phyloP scores from a whole-genome alignment of 2,888 invertebrate species.

The Amaurobius ferox region DNA sequence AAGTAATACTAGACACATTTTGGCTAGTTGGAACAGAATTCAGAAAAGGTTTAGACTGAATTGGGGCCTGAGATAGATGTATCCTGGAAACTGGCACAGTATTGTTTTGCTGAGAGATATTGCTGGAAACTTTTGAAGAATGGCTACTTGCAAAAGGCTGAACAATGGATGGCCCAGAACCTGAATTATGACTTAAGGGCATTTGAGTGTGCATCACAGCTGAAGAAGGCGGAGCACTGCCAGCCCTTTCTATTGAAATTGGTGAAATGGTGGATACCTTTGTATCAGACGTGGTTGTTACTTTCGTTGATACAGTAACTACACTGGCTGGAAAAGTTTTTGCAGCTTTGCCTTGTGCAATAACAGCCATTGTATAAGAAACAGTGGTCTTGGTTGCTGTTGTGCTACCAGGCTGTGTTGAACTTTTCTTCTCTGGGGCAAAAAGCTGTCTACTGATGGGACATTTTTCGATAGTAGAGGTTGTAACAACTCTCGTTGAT shows the following conservation, averaged over 20 bases:
- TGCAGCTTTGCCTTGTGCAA: constrained; percentile 72
- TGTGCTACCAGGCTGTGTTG: constrained; percentile 75
- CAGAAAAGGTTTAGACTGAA: constrained; percentile 56
- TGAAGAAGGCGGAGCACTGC: constrained; percentile 60
- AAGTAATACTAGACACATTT: constrained; percentile 26
- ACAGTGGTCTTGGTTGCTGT: constrained; percentile 81
- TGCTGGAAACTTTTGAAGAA: constrained; percentile 41
- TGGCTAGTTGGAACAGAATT: constrained; percentile 41
- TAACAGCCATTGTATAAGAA: constrained; percentile 75
- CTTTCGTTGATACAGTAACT: constrained; percentile 60
- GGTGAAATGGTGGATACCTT: constrained; percentile 65
- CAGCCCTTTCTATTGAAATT: constrained; percentile 56
- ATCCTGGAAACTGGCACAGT: constrained; percentile 27
- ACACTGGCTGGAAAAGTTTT: constrained; percentile 73
- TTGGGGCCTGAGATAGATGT: constrained; percentile 42
- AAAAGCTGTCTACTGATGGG: constrained; percentile 77
- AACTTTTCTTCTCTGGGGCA: constrained; percentile 75
- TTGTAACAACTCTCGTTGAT: constrained; percentile 30
- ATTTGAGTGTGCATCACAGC: constrained; percentile 53
- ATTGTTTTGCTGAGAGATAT: constrained; percentile 24
- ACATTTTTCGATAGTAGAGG: constrained; percentile 70
- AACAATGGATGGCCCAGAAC: constrained; percentile 59
- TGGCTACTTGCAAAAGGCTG: constrained; percentile 65
- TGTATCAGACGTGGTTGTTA: constrained; percentile 52
- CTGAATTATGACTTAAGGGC: constrained; percentile 40